Evolutionary conservation across 2,113 vertebrate species (phyloP).

Genomic region (Pao palembangensis): DNA sequence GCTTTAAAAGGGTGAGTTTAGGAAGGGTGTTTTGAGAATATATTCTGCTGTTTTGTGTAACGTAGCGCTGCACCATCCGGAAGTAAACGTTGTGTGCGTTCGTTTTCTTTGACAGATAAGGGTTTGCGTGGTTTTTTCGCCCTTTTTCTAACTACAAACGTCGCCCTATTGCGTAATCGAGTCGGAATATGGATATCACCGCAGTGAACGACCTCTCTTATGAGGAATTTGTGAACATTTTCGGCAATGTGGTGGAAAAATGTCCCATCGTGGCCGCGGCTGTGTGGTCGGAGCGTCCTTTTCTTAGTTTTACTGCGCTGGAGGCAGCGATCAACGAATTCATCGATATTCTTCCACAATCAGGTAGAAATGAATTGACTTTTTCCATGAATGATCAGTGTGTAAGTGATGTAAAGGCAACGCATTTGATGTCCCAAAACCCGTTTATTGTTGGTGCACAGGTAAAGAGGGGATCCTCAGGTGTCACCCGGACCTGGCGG

Average conservation of each 20-base stretch:
- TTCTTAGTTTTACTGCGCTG: slow-evolving; percentile 58
- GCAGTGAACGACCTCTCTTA: slow-evolving; percentile 75
- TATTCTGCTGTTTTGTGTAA: no score
- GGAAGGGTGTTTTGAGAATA: background rate
- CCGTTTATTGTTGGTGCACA: slow-evolving; percentile 35
- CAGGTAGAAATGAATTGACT: slow-evolving; percentile 64
- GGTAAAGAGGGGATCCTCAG: slow-evolving; percentile 82
- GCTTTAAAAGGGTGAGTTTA: slow-evolving; percentile 22
- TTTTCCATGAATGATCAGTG: background rate
- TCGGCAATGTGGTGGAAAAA: slow-evolving; percentile 81
- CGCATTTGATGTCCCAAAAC: no score
- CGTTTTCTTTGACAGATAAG: no score
- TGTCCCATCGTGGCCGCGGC: slow-evolving; percentile 78
- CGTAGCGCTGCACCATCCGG: no score
- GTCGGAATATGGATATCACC: slow-evolving; percentile 68
- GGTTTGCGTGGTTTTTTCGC: no score
- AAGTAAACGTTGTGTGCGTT: no score
- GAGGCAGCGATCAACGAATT: slow-evolving; percentile 73
- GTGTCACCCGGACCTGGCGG: slow-evolving; percentile 82
- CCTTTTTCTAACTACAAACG: no score
- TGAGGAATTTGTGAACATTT: slow-evolving; percentile 77
- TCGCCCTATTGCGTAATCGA: no score
- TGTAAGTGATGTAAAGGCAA: no score
- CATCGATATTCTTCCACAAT: slow-evolving; percentile 74
- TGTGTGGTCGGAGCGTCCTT: slow-evolving; percentile 78